Percentiles rank a stretch among this genome's conserved stretches.
Conservation (phyloP, 2,888 invertebrate genomes). For the Plutella xylostella region DNA sequence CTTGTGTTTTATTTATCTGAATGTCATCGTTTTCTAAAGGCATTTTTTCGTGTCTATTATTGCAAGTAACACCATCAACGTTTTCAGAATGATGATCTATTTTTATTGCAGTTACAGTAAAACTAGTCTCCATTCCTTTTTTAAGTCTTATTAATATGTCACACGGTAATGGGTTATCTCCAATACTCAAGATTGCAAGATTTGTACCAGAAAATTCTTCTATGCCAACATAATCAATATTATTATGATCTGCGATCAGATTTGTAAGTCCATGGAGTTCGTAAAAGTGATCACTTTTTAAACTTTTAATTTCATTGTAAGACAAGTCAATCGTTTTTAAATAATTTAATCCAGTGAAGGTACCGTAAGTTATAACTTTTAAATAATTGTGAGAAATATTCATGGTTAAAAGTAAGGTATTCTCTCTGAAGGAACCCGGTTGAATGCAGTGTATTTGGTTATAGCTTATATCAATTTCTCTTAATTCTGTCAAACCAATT, state of each 20-base stretch:
- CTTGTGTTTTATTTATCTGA: neutral
- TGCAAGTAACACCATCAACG: slow-evolving; percentile 27
- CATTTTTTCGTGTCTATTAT: no score
- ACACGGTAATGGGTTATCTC: slow-evolving; percentile 45
- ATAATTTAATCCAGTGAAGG: slow-evolving; percentile 32
- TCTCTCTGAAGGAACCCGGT: slow-evolving; percentile 40
- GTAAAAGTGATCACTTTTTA: slow-evolving; percentile 38
- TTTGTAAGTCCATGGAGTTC: slow-evolving; percentile 28
- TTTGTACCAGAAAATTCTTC: slow-evolving; percentile 31
- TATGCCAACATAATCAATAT: slow-evolving; percentile 28
- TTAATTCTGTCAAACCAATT: slow-evolving; percentile 25
- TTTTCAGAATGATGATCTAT: slow-evolving; percentile 25
- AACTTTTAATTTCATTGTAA: slow-evolving; percentile 33
- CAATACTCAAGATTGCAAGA: slow-evolving; percentile 37
- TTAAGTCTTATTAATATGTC: slow-evolving; percentile 29
- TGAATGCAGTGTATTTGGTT: slow-evolving; percentile 38
- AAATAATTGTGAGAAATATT: slow-evolving; percentile 44
- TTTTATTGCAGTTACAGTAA: slow-evolving; percentile 30
- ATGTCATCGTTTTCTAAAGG: no score
- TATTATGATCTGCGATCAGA: slow-evolving; percentile 41
- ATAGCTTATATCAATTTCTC: slow-evolving; percentile 34
- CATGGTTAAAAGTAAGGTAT: slow-evolving; percentile 24
- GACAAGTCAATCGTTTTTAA: slow-evolving; percentile 39
- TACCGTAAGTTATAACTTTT: slow-evolving; percentile 32
- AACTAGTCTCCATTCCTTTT: no score